phyloP scores from a whole-genome alignment of 2,797 vertebrate species.

The Selene dorsalis region DNA sequence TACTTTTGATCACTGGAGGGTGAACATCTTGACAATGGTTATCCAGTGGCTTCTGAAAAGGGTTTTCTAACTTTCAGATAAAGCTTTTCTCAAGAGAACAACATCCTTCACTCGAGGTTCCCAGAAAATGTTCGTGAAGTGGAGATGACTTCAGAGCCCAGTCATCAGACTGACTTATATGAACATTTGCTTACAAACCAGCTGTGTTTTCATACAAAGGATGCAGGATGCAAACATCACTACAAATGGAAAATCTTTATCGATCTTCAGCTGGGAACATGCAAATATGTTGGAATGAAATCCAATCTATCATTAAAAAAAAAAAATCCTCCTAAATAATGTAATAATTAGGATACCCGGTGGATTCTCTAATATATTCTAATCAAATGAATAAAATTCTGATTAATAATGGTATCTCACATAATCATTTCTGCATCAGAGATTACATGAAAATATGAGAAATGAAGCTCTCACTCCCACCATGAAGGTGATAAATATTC shows the following conservation, averaged over 20 bases:
- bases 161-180: not conserved
- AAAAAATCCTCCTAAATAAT: not conserved
- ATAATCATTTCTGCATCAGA: not conserved
- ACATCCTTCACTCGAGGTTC: not conserved
- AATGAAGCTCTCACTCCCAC: not conserved
- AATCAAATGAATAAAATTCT: not conserved
- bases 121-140: not conserved
- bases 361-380: not conserved
- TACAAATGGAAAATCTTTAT: not conserved
- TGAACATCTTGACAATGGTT: slow-evolving; percentile 50
- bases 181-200: not conserved
- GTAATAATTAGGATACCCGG: not conserved
- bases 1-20: slow-evolving; percentile 47
- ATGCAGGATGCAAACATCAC: not conserved
- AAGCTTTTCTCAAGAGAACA: slow-evolving; percentile 9
- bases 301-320: not conserved
- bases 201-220: not conserved
- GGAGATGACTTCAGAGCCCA: not conserved
- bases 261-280: not conserved
- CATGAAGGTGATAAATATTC: not conserved
- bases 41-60: slow-evolving; percentile 37
- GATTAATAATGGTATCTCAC: not conserved
- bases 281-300: not conserved
- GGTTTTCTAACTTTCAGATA: slow-evolving; percentile 23
- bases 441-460: not conserved